Conservation (phyloP, 2,797 vertebrate species). For the Rhincodon typus region DNA sequence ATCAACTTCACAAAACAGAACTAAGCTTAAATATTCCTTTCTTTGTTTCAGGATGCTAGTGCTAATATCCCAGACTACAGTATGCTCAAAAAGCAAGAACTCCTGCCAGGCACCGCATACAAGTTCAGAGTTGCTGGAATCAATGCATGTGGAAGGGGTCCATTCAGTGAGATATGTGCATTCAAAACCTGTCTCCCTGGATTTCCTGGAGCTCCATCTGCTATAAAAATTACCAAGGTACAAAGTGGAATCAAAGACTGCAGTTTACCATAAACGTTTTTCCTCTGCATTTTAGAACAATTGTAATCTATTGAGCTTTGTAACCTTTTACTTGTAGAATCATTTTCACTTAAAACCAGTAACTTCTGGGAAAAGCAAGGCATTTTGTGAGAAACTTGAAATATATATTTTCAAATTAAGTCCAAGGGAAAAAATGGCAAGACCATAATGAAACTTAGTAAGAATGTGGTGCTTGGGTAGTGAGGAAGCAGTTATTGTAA, state of each 20-base stretch:
- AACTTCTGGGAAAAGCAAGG: neutral
- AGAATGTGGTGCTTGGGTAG: neutral
- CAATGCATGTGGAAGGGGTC: conserved; percentile 79
- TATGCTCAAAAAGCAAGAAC: conserved; percentile 70
- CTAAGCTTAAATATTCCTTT: neutral
- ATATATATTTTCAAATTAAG: neutral
- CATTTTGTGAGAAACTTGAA: neutral
- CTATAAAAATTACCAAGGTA: conserved; percentile 92
- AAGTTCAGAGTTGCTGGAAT: conserved; percentile 86
- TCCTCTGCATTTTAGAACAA: neutral
- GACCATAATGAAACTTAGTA: too few species aligned
- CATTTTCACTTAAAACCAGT: neutral
- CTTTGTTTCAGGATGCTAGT: conserved; percentile 57
- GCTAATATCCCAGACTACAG: conserved; percentile 69
- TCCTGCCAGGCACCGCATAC: conserved; percentile 78
- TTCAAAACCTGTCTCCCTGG: conserved; percentile 96
- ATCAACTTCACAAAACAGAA: neutral
- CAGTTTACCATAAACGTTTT: too few species aligned
- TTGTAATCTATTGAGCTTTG: neutral
- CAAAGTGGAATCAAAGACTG: neutral
- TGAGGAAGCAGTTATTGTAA: neutral
- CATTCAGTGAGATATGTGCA: conserved; percentile 83
- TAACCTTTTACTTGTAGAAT: neutral
- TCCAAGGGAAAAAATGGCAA: too few species aligned
- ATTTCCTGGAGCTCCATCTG: conserved; percentile 92